A percentile compares a stretch with the other conserved stretches of the same genome.
These are phyloP conservation scores for Ceratina japonica DNA, from an alignment of 1,140 invertebrate genomes.

Conservation along the genomic window DNA sequence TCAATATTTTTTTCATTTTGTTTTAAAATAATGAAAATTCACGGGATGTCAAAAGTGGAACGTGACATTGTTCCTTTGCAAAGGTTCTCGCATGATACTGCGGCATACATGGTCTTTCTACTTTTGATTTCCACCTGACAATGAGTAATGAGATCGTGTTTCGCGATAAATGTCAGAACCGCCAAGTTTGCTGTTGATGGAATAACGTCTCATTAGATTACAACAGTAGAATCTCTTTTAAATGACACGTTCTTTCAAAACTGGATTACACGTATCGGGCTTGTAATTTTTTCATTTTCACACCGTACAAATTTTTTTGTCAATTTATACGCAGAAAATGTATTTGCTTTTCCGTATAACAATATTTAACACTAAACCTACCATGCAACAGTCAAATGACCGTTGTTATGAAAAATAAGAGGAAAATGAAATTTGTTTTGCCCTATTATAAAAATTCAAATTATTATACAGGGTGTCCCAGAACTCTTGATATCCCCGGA, in stretches of 20 bases:
- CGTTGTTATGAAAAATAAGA: no score
- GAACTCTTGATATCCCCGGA: no score
- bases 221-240: not conserved
- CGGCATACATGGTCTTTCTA: not conserved
- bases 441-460: no score
- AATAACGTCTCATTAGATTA: not conserved
- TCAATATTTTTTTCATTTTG: not conserved
- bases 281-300: not conserved
- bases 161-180: conserved; percentile 3
- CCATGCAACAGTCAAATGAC: no score
- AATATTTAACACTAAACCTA: no score
- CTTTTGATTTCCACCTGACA: not conserved
- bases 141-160: not conserved
- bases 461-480: no score
- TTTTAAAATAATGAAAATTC: conserved; percentile 3
- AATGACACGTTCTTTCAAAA: not conserved
- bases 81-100: not conserved
- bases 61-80: not conserved
- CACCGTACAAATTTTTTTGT: no score
- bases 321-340: no score
- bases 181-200: not conserved
- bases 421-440: no score
- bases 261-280: not conserved
- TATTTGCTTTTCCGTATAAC: no score
- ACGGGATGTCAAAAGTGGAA: not conserved